These are phyloP conservation scores for Vultur gryphus DNA, from an alignment of 2,797 vertebrate species.

Conservation along the genomic window DNA sequence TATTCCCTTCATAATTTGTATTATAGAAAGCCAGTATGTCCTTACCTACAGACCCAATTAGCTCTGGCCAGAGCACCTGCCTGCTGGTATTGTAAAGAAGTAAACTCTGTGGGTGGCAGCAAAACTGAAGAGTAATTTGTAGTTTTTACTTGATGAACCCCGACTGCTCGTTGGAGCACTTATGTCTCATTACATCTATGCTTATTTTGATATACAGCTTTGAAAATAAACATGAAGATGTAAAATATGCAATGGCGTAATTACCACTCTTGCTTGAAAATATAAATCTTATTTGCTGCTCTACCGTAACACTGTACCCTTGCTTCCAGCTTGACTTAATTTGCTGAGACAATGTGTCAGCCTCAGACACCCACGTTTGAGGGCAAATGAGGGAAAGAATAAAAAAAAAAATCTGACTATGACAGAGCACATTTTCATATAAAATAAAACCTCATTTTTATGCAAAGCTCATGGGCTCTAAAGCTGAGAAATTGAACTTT, in stretches of 20 bases:
- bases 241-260: constrained; percentile 41
- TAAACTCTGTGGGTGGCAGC: background rate
- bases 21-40: background rate
- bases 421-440: constrained; percentile 29
- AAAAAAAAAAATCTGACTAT: background rate
- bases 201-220: background rate
- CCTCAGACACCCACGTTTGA: constrained; percentile 28
- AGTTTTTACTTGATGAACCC: constrained; percentile 4
- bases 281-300: constrained; percentile 28
- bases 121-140: background rate
- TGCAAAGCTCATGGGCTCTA: background rate
- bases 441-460: constrained; percentile 11
- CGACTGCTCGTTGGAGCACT: background rate
- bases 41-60: background rate
- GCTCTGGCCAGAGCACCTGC: background rate
- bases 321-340: constrained; percentile 57
- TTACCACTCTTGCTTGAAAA: constrained; percentile 32
- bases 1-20: background rate
- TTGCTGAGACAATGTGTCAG: constrained; percentile 54
- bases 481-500: constrained; percentile 18
- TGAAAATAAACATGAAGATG: constrained; percentile 36
- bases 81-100: background rate
- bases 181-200: background rate
- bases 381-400: constrained; percentile 37
- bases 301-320: background rate